Conservation (phyloP, 2,888 invertebrate species). For the Thalpophila matura region DNA sequence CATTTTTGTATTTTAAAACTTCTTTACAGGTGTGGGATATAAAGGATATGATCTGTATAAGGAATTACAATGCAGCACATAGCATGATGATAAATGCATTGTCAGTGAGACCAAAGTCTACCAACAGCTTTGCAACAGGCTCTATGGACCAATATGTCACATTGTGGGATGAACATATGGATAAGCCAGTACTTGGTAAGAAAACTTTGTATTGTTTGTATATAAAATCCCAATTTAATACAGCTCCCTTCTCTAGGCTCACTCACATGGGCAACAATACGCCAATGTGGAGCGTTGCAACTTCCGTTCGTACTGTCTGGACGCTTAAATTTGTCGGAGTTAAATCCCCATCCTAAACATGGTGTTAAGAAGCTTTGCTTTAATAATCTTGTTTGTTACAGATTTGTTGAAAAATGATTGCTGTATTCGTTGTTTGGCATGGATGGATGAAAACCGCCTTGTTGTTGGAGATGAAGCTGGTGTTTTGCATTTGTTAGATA, state of each 20-base stretch:
- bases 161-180: conserved; percentile 88
- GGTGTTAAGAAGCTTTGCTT: too few relatives aligned
- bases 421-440: conserved; percentile 82
- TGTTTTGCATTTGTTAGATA: conserved; percentile 75
- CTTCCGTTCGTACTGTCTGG: too few relatives aligned
- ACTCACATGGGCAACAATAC: too few relatives aligned
- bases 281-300: too few relatives aligned
- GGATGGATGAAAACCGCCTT: conserved; percentile 82
- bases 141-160: conserved; percentile 89
- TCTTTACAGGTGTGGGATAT: conserved; percentile 87
- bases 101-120: conserved; percentile 85
- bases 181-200: conserved; percentile 79
- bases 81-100: conserved; percentile 84
- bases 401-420: conserved; percentile 81
- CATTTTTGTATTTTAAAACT: too few relatives aligned
- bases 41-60: conserved; percentile 82
- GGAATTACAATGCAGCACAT: conserved; percentile 87
- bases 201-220: conserved; percentile 4
- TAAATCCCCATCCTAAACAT: too few relatives aligned
- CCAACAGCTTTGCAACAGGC: conserved; percentile 88
- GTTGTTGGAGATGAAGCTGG: conserved; percentile 87
- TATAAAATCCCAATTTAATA: too few relatives aligned
- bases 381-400: conserved; percentile 66
- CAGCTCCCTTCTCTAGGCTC: too few relatives aligned
- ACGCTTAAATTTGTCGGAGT: too few relatives aligned